Evolutionary conservation across 2,888 invertebrate species (phyloP), one percentile per base, ranked within the genome.

Genomic region (Lobophora halterata): DNA sequence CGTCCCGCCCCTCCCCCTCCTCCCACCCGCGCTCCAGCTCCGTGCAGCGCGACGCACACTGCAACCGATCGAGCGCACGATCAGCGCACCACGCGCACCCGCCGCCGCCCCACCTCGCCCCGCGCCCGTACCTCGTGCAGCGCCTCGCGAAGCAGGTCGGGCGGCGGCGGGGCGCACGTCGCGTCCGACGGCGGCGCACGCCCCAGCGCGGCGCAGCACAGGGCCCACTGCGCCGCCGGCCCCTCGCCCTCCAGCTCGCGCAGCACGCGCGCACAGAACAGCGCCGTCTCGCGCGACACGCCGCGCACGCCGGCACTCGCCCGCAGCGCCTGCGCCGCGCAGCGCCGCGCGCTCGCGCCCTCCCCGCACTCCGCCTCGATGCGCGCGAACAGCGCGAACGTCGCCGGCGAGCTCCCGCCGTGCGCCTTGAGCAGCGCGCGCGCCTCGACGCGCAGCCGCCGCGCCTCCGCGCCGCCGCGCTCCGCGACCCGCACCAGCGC

Each of bases 321-420:
- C 41, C 46, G 58, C 58, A 55, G 52, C 37, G 67, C 55, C 45
- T 17, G 26, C 29, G 11, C 3, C 7, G 7, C 12, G 4, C 24
- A 11, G 11, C 46, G 46, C 17, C 39, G 45, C 50, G 47, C 58
- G 27, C 33, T 20, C 29, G 5, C 36, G 29, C 13, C 11, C 14
- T 20, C 38, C 19, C 52, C 58, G 29, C 53, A 58, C 23, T 50
- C 47, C 17, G 52, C 55, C 53, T 76, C 74, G 13, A 74, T 40
- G 19, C 73, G 69, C 48, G 77, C 75, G 57, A 68, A 70, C 51
- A 68, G 72, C 20, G 64, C 71, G 63, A 57, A 75, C 5, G 70
- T 65, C 52, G 72, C 49, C 46, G 62, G 52, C 34, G 51, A 41
- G 8, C 27, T 39, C 35, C 48, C 52, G 42, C 58, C 62, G 52